These are phyloP conservation scores for Tribolium freemani DNA, from an alignment of 2,888 invertebrate species.

Conservation along the genomic window DNA sequence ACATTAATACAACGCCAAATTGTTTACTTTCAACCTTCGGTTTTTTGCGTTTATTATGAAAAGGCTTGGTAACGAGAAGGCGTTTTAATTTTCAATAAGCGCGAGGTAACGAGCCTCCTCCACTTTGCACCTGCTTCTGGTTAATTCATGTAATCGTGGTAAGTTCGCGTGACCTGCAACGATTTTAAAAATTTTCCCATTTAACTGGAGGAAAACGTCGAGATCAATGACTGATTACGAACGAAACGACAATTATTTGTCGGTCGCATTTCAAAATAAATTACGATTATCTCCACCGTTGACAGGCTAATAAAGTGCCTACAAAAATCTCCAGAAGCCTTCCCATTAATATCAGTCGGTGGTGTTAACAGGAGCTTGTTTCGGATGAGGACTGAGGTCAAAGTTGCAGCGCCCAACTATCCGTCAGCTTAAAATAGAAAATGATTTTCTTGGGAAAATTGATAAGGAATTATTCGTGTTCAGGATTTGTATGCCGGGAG, in stretches of 20 bases:
- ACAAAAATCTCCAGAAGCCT: conserved; percentile 48
- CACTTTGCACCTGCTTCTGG: conserved; percentile 36
- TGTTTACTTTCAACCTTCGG: too few species aligned
- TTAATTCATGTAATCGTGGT: conserved; percentile 37
- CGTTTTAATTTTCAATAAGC: conserved; percentile 39
- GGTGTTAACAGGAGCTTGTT: conserved; percentile 6
- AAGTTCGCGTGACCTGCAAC: conserved; percentile 27
- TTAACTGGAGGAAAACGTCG: conserved; percentile 23
- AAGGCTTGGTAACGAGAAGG: not conserved
- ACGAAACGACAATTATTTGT: conserved; percentile 27
- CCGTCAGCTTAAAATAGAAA: conserved; percentile 28
- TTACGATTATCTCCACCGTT: conserved; percentile 47
- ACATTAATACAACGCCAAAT: not conserved
- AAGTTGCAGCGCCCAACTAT: conserved; percentile 27
- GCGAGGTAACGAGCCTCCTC: conserved; percentile 16
- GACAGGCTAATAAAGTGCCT: conserved; percentile 49
- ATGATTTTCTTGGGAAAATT: conserved; percentile 15
- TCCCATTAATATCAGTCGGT: conserved; percentile 45
- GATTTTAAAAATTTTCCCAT: conserved; percentile 29
- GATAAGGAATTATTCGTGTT: conserved; percentile 15
- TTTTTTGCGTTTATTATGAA: not conserved
- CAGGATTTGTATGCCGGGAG: not conserved
- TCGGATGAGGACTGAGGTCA: conserved; percentile 37
- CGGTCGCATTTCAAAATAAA: conserved; percentile 38
- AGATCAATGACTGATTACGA: conserved; percentile 35